Evolutionary conservation across 2,113 vertebrate species (phyloP).

Genomic region (Albula goreensis): DNA sequence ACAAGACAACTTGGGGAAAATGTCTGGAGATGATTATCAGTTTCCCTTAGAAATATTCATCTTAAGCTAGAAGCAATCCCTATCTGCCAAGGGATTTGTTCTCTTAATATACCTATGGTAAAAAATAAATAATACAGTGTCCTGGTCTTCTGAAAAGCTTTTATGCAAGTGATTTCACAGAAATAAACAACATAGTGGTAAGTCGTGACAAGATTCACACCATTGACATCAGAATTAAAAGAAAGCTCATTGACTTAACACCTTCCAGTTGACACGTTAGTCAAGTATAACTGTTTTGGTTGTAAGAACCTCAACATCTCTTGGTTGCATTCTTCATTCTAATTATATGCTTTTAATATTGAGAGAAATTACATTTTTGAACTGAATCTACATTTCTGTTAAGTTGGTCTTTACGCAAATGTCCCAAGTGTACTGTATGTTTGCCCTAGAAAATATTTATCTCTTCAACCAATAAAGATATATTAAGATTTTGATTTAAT

Average conservation of each 20-base stretch:
- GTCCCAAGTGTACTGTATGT: not conserved
- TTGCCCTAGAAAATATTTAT: not conserved
- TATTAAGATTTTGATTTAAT: constrained; percentile 1
- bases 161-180: not conserved
- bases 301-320: not conserved
- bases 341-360: not conserved
- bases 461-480: constrained; percentile 5
- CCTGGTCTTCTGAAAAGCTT: too few relatives aligned
- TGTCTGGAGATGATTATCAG: too few relatives aligned
- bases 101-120: too few relatives aligned
- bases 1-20: too few relatives aligned
- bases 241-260: not conserved
- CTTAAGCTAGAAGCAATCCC: too few relatives aligned
- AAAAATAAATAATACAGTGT: too few relatives aligned
- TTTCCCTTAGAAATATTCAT: too few relatives aligned
- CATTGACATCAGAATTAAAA: not conserved
- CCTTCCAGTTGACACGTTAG: not conserved
- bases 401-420: too few relatives aligned
- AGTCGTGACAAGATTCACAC: not conserved
- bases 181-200: not conserved
- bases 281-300: not conserved
- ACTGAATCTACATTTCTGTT: too few relatives aligned
- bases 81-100: too few relatives aligned
- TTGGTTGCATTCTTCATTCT: not conserved
- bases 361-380: not conserved